Base-by-base conservation (phyloP, 2,113 vertebrate species). In the Felis catus region DNA sequence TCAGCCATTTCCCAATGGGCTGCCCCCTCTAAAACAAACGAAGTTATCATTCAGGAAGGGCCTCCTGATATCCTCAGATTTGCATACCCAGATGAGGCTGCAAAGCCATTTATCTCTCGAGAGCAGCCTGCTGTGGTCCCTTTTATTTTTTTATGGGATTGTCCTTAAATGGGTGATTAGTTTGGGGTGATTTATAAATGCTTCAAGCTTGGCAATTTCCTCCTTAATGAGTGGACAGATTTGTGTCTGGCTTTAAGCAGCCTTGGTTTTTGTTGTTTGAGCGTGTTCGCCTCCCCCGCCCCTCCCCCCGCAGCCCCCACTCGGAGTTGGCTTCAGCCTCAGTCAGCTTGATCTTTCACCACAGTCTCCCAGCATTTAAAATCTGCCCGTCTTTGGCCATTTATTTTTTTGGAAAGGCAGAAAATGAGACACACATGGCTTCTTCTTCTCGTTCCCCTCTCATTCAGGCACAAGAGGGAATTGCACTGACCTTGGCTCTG, bases 151-250 rank as follows among this genome's bases (percentile, higher is more conserved):
- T 98, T 98, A 97, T 97, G 96, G 97, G 97, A 97, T 97, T 97
- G 98, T 96, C 97, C 93, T 98, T 98, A 97, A 98, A 98, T 96
- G 97, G 98, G 97, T 98, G 97, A 98, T 98, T 98, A 97, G 97
- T 97, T 98, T 96, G 97, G 84, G 97, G 92, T 97, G 97, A 97
- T 98, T 98, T 98, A 97, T 97, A 97, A 97, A 95, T 95, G 95
- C 94, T 97, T 97, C 97, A 68, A 94, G 97, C 98, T 36, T 95
- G 86, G 86, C 96, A 94, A 68, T 96, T 96, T 97, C 96, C 93
- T 95, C 74, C 74, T 45, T 92, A 95, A 96, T 85, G 94, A 97
- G 81, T 97, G 91, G 95, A 95, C 97, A 97, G 98, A 98, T 98
- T 96, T 98, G 98, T 97, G 96, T 83, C 95, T 97, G 84, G 87